These are phyloP conservation scores for Chironex yamaguchii DNA, from an alignment of 30 jellyfish, hydroid and myxozoan genomes.

Conservation along the genomic window DNA sequence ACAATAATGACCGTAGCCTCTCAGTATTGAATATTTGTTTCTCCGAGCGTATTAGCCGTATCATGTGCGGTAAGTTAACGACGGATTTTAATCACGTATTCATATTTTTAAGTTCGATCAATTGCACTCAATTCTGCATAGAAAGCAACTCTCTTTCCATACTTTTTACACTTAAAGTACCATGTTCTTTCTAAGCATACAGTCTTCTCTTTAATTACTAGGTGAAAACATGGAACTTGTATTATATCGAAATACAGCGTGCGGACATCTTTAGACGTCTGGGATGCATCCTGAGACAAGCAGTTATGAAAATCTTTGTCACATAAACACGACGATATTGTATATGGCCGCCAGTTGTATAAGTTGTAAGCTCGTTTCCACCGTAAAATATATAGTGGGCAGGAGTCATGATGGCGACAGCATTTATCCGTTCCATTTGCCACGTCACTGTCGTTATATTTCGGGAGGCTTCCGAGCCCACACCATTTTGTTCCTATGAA, in stretches of 20 bases:
- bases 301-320: conserved; percentile 76
- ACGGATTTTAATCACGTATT: too few relatives aligned
- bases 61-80: too few relatives aligned
- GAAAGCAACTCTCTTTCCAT: conserved; percentile 44
- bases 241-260: conserved; percentile 77
- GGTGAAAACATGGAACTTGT: conserved; percentile 85
- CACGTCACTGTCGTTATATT: not conserved
- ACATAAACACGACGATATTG: conserved; percentile 86
- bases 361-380: conserved; percentile 74
- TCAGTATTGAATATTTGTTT: too few relatives aligned
- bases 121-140: conserved; percentile 69
- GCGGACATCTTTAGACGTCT: conserved; percentile 67
- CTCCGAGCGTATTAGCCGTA: too few relatives aligned
- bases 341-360: conserved; percentile 90
- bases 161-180: conserved; percentile 79
- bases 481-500: conserved; percentile 78
- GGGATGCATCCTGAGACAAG: conserved; percentile 60
- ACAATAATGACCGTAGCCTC: too few relatives aligned
- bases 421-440: conserved; percentile 64
- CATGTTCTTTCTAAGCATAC: conserved; percentile 85
- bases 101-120: too few relatives aligned
- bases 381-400: conserved; percentile 81
- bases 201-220: conserved; percentile 45
- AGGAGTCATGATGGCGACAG: conserved; percentile 86
- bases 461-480: conserved; percentile 56